Evolutionary conservation across 1,140 invertebrate species (phyloP), one percentile per base, ranked within the genome.

Genomic region (Ladona fulva): DNA sequence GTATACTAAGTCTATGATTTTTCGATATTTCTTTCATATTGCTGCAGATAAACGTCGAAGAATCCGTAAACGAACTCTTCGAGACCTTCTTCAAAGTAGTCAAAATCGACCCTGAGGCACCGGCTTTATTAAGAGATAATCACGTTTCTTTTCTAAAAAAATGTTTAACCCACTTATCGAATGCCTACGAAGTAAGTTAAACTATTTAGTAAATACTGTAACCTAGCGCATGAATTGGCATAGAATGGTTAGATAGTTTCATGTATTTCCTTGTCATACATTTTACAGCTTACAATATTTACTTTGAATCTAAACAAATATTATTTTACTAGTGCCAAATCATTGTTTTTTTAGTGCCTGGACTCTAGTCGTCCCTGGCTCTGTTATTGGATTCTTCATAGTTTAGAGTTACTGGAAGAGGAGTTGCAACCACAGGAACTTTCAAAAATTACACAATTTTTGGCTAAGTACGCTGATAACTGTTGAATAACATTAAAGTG

Each of bases 281-380:
- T 16, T 24, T 79, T 75, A 42, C 74, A 75, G 73, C 80, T 74
- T 79, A 76, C 24, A 42, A 37, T 37, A 8, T 37, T 37, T n/a
- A n/a, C 29, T 8, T 37, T 37, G 3, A n/a, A 78, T 79, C 66
- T 80, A 77, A 77, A 76, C 29, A 8, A 37, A 37, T 37, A 37
- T 37, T 37, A 37, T 37, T 37, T 8, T 37, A 76, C 76, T 78
- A n/a, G n/a, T n/a, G n/a, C n/a, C n/a, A n/a, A n/a, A n/a, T n/a
- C n/a, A n/a, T n/a, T n/a, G n/a, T 76, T 77, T 81, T 84, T 83
- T 77, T 80, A 94, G 89, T 91, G 90, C 84, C 87, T 98, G 76
- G 96, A 99, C 89, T 93, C 94, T n/a, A 97, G 95, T 84, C 89
- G 95, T 81, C 91, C 97, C 7, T 99, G 97, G 97, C 85, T 98